phyloP scores from a whole-genome alignment of 1,140 invertebrate genomes.

The Tyrophagus putrescentiae region DNA sequence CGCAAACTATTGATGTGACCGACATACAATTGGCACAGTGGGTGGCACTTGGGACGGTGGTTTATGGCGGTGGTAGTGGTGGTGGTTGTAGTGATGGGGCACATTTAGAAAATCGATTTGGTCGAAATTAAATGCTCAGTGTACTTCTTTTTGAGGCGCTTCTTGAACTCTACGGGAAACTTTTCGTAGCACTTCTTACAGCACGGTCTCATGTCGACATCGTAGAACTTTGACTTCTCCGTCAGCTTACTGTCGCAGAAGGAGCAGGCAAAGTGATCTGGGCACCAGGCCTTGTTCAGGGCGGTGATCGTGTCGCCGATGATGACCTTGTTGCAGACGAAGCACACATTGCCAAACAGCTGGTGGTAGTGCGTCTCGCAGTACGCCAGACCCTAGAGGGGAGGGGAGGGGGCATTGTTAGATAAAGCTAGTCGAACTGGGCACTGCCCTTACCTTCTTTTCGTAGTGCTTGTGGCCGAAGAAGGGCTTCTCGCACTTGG shows the following conservation, averaged over 20 bases:
- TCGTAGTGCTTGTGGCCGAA: conserved; percentile 97
- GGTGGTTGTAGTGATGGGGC: no score
- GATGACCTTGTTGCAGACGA: conserved; percentile 96
- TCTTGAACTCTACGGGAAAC: conserved; percentile 82
- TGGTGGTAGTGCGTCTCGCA: conserved; percentile 99
- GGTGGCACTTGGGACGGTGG: no score
- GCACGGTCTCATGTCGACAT: conserved; percentile 92
- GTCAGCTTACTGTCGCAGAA: conserved; percentile 94
- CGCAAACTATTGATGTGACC: no score
- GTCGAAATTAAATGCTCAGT: conserved; percentile 17
- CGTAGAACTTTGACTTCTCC: conserved; percentile 96
- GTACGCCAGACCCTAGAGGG: conserved; percentile 69
- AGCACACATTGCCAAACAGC: conserved; percentile 95
- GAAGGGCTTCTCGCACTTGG: conserved; percentile 93
- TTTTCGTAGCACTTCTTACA: conserved; percentile 98
- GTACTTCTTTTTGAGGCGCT: conserved; percentile 45
- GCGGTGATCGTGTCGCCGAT: conserved; percentile 93
- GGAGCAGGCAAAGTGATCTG: conserved; percentile 96
- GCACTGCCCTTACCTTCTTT: conserved; percentile 48
- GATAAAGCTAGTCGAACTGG: background rate
- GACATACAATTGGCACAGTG: no score
- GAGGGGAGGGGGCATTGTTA: background rate
- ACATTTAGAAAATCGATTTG: conserved; percentile 13
- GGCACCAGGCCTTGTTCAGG: conserved; percentile 98
- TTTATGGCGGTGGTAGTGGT: no score